phyloP scores from a whole-genome alignment of 2,797 vertebrate species.

The Bradypodion pumilum region DNA sequence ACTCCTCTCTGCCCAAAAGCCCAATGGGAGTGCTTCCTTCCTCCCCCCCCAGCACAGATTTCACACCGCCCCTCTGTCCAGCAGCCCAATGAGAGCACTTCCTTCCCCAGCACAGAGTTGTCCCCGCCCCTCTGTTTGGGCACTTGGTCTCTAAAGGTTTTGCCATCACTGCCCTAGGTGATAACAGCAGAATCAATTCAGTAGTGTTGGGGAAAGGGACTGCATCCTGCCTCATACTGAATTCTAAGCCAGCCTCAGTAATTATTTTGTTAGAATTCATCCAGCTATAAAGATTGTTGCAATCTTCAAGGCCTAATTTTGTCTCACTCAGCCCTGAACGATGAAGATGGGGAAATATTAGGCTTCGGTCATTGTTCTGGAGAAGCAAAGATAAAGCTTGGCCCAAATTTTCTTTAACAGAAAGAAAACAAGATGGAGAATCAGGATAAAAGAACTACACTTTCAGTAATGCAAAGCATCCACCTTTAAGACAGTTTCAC shows the following conservation, averaged over 20 bases:
- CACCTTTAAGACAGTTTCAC: background rate
- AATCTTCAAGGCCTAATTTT: background rate
- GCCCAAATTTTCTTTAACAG: background rate
- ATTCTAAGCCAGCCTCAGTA: background rate
- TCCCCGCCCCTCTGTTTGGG: too few species aligned
- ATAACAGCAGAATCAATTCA: too few species aligned
- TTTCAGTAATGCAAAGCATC: background rate
- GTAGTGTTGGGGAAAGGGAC: too few species aligned
- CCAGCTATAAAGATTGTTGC: background rate
- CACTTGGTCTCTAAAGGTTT: too few species aligned
- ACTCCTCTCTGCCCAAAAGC: too few species aligned
- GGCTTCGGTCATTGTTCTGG: background rate
- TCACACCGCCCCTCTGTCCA: too few species aligned
- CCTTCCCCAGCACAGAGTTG: too few species aligned
- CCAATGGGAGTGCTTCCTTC: too few species aligned
- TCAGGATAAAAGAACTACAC: background rate
- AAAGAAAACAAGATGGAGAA: background rate
- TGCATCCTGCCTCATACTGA: background rate
- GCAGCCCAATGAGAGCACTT: too few species aligned
- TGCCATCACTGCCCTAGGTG: too few species aligned
- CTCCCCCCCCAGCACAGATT: too few species aligned
- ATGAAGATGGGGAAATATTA: background rate
- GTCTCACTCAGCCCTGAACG: background rate
- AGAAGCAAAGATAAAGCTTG: background rate
- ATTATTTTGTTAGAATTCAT: background rate